These are phyloP conservation scores for Phasia obesa DNA, from an alignment of 2,888 invertebrate species.

Conservation along the genomic window DNA sequence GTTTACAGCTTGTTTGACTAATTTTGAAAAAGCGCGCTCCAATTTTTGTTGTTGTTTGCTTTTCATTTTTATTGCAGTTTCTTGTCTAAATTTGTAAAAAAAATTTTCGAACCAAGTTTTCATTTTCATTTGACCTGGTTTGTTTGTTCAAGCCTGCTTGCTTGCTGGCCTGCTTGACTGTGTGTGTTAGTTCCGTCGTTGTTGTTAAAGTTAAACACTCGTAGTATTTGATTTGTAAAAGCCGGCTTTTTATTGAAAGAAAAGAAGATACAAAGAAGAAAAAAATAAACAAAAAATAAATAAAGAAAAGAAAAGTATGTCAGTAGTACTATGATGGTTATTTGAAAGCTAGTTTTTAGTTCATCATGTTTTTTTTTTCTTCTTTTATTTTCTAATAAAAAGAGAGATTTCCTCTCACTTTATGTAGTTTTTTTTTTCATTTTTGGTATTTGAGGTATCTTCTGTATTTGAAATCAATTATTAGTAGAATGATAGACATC, in stretches of 20 bases:
- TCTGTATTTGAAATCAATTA: conserved; percentile 56
- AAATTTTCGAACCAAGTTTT: conserved; percentile 74
- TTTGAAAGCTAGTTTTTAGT: conserved; percentile 65
- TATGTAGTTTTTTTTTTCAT: conserved; percentile 22
- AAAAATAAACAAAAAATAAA: conserved; percentile 27
- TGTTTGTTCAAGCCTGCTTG: conserved; percentile 72
- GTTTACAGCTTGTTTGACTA: conserved; percentile 59
- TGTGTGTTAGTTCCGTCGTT: neutral
- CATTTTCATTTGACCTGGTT: conserved; percentile 81
- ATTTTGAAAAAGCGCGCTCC: conserved; percentile 70
- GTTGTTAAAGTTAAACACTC: neutral
- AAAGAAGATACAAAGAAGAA: conserved; percentile 5
- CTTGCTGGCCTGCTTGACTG: neutral
- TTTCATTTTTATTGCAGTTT: conserved; percentile 74
- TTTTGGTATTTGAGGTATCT: conserved; percentile 2
- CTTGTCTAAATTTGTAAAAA: conserved; percentile 51
- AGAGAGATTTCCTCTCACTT: conserved; percentile 71
- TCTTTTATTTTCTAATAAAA: conserved; percentile 32
- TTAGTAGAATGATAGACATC: conserved; percentile 42
- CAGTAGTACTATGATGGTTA: conserved; percentile 65
- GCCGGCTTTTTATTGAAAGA: conserved; percentile 48
- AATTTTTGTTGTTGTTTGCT: conserved; percentile 72
- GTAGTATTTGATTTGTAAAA: conserved; percentile 50
- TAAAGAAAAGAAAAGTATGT: conserved; percentile 69
- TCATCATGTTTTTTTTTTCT: conserved; percentile 14